phyloP scores from a whole-genome alignment of 2,797 vertebrate species.

The Liasis olivaceus region DNA sequence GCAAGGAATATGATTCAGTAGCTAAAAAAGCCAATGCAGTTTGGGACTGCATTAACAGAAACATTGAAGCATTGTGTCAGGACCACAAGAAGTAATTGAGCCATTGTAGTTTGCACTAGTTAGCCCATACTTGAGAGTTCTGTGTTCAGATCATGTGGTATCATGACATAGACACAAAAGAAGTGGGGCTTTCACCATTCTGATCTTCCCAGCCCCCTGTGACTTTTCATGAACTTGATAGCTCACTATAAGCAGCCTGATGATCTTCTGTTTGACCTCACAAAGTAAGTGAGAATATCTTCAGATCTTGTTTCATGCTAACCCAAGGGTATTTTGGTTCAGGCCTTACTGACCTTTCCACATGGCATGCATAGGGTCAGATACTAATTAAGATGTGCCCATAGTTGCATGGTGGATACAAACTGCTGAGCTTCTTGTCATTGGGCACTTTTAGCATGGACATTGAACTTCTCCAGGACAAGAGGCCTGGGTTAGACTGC shows the following conservation, averaged over 20 bases:
- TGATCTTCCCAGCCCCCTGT: background rate
- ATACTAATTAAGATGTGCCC: background rate
- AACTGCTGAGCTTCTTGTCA: background rate
- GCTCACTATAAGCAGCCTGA: background rate
- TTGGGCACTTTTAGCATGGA: background rate
- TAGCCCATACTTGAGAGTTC: background rate
- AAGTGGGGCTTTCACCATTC: background rate
- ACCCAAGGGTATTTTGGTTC: background rate
- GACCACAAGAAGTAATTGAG: background rate
- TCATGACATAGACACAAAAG: background rate
- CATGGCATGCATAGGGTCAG: background rate
- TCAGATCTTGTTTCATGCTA: background rate
- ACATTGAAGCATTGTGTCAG: background rate
- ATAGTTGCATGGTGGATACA: background rate
- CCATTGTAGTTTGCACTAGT: background rate
- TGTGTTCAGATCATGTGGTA: background rate
- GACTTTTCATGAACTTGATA: background rate
- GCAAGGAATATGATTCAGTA: background rate
- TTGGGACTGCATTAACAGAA: background rate
- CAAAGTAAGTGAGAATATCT: background rate
- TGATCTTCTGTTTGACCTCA: background rate
- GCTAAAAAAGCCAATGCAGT: background rate
- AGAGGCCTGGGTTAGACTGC: background rate
- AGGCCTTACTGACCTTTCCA: background rate
- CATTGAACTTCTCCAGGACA: background rate